phyloP scores from a whole-genome alignment of 1,140 invertebrate genomes.

The Bombus confusus region DNA sequence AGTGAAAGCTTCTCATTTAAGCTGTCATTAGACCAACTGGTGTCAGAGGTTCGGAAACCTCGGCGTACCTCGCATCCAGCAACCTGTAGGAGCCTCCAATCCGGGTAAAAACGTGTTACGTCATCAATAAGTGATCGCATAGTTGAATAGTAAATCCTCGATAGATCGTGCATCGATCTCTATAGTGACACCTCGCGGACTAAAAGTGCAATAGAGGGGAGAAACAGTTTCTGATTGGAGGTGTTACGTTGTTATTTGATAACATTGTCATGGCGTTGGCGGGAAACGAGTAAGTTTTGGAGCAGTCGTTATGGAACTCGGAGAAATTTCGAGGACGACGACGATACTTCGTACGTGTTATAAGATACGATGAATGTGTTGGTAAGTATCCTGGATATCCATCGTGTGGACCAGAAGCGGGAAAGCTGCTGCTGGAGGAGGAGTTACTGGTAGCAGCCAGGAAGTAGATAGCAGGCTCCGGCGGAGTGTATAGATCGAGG shows the following conservation, averaged over 20 bases:
- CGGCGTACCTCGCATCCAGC: not conserved
- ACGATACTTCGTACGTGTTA: no score
- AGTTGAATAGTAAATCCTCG: not conserved
- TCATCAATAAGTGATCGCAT: not conserved
- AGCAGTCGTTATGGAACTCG: constrained; percentile 13
- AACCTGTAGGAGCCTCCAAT: constrained; percentile 58
- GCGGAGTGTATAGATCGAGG: constrained; percentile 10
- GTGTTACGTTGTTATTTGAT: not conserved
- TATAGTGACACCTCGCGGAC: constrained; percentile 28
- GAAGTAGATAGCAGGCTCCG: not conserved
- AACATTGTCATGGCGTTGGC: not conserved
- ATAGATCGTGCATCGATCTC: constrained; percentile 6
- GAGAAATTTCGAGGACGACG: not conserved
- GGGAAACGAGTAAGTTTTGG: not conserved
- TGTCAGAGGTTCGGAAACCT: not conserved
- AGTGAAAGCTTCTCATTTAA: constrained; percentile 15
- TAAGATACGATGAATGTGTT: not conserved
- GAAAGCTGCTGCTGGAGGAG: constrained; percentile 1
- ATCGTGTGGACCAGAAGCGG: not conserved
- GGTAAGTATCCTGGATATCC: not conserved
- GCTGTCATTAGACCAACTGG: constrained; percentile 12
- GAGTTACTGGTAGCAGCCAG: constrained; percentile 40
- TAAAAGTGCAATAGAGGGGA: not conserved
- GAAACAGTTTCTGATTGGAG: not conserved
- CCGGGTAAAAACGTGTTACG: constrained; percentile 7